A percentile compares a stretch with the other conserved stretches of the same genome.
Conservation (phyloP, 1,140 invertebrate genomes). For the Helicoverpa zea region DNA sequence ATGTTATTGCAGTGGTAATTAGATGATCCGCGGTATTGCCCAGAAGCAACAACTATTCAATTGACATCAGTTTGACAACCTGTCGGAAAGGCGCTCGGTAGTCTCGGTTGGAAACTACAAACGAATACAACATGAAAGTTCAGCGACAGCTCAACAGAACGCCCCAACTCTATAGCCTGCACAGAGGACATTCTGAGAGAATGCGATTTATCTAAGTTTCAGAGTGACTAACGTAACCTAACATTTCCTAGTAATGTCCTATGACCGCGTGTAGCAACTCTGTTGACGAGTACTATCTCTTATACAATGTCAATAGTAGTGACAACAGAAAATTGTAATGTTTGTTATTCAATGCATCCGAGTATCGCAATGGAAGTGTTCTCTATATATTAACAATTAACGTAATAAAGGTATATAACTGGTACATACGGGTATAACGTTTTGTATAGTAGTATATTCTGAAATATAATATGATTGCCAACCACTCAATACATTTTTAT, state of each 20-base stretch:
- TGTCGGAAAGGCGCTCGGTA: conserved; percentile 27
- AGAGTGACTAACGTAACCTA: conserved; percentile 51
- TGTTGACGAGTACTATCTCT: conserved; percentile 58
- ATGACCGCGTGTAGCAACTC: conserved; percentile 29
- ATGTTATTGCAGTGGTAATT: conserved; percentile 25
- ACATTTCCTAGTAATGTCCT: conserved; percentile 28
- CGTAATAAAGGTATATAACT: conserved; percentile 45
- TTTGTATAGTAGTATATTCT: conserved; percentile 47
- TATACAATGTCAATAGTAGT: conserved; percentile 55
- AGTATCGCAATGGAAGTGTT: conserved; percentile 41
- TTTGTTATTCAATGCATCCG: conserved; percentile 32
- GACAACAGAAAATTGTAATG: conserved; percentile 53
- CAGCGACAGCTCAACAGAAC: conserved; percentile 22
- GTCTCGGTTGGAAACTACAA: conserved; percentile 23
- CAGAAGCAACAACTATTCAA: conserved; percentile 37
- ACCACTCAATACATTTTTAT: conserved; percentile 45
- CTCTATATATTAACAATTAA: conserved; percentile 48
- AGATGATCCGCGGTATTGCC: not conserved
- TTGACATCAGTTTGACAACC: conserved; percentile 49
- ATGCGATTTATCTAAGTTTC: conserved; percentile 36
- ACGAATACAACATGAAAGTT: conserved; percentile 6
- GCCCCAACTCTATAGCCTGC: not conserved
- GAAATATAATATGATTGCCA: conserved; percentile 44
- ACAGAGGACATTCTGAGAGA: not conserved
- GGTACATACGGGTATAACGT: conserved; percentile 47